Evolutionary conservation across 2,113 vertebrate species (phyloP), one percentile per base, ranked within the genome.

Genomic region (Bubo scandiacus): DNA sequence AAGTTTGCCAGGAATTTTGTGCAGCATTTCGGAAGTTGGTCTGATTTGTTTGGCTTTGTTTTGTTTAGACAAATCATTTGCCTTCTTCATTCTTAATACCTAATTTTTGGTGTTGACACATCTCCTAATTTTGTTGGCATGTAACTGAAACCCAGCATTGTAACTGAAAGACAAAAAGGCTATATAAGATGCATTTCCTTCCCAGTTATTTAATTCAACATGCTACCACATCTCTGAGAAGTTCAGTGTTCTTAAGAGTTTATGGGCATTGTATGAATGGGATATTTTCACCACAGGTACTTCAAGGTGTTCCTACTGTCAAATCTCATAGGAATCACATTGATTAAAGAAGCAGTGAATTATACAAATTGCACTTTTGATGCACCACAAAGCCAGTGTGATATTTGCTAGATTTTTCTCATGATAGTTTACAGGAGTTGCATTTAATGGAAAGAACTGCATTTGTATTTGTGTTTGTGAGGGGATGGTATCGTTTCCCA

Each of bases 351-450:
- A 59, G 12, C 5, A 81, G 21, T 55, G 6, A 58, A 22, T 55
- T 32, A 29, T 8, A 30, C 19, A 29, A 21, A 49, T 49, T 45
- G n/a, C 5, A 30, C 45, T 86, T 87, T 80, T 75, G 19, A 63
- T 59, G 22, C 7, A 32, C 18, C 52, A 5, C 12, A 51, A 49
- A 82, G 15, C 1, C 7, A 0, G 0, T 57, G 4, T 36, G 13
- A 43, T 43, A 52, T 75, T 73, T 74, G 15, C 29, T 88, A 30
- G 5, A 25, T 74, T 78, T 85, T 54, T 82, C 7, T 55, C 11
- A 9, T 25, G 11, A 12, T 26, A 65, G 27, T 36, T 87, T 32
- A 29, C 6, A 38, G 59, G 34, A 55, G 5, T 5, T 68, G n/a
- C 5, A 16, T 83, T 80, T 49, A 30, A 4, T 63, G 22, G 34